Evolutionary conservation across 2,113 vertebrate species (phyloP).

Genomic region (Eonycteris spelaea): DNA sequence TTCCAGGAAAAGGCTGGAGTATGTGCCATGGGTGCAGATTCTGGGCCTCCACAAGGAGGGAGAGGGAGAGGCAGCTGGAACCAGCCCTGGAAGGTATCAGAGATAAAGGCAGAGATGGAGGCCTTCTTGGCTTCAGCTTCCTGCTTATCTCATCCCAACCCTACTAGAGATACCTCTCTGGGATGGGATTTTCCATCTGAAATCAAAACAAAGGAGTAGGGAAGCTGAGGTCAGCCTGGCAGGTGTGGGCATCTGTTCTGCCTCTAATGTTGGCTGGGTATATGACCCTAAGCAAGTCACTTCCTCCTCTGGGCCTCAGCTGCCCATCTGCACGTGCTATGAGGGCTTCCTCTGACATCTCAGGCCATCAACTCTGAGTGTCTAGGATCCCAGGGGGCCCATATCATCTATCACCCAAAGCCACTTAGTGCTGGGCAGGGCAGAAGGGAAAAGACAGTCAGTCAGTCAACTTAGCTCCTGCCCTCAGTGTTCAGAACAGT

Average conservation of each 20-base stretch:
- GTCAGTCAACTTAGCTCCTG: not conserved
- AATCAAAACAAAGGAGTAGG: conserved; percentile 40
- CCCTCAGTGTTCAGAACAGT: not conserved
- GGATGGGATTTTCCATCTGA: conserved; percentile 12
- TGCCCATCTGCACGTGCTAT: not conserved
- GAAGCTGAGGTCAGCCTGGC: not conserved
- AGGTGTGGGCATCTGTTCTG: not conserved
- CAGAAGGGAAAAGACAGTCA: not conserved
- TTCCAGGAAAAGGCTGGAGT: conserved; percentile 9
- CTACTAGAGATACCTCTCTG: not conserved
- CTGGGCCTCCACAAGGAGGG: not conserved
- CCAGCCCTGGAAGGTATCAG: not conserved
- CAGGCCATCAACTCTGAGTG: not conserved
- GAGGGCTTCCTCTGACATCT: not conserved
- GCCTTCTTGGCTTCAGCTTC: not conserved
- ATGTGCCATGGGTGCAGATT: not conserved
- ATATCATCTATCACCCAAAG: not conserved
- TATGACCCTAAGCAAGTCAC: not conserved
- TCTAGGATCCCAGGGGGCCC: not conserved
- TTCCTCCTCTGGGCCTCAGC: not conserved
- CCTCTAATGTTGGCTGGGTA: not conserved
- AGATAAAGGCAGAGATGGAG: not conserved
- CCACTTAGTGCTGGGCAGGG: not conserved
- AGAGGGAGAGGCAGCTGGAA: not conserved
- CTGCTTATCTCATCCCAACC: not conserved